Percentiles rank a stretch among this genome's conserved stretches.
Evolutionary conservation across 2,888 invertebrate species (phyloP).

Genomic region (Lucinisca nassula): DNA sequence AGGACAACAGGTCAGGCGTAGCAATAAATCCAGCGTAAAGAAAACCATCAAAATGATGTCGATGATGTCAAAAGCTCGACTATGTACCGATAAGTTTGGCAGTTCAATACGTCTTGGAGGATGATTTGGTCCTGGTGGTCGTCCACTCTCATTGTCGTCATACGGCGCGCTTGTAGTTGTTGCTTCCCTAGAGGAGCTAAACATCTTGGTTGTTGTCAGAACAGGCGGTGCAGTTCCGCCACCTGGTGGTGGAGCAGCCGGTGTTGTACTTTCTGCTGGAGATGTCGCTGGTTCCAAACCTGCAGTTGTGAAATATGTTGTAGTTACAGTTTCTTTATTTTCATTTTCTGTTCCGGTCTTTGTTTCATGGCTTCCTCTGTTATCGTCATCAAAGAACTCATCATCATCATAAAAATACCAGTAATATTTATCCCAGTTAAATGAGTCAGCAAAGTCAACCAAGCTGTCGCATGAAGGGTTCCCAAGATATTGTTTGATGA

Average conservation of each 20-base stretch:
- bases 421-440: background rate
- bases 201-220: too few relatives aligned
- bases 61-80: constrained; percentile 36
- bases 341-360: background rate
- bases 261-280: too few relatives aligned
- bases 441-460: background rate
- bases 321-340: too few relatives aligned
- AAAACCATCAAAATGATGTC: constrained; percentile 41
- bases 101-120: background rate
- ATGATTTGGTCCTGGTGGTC: background rate
- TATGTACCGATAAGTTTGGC: background rate
- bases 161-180: too few relatives aligned
- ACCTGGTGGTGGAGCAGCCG: too few relatives aligned
- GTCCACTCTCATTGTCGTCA: too few relatives aligned
- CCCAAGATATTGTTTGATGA: background rate
- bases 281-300: too few relatives aligned
- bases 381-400: background rate
- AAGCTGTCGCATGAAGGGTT: background rate
- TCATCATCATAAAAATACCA: background rate
- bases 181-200: too few relatives aligned
- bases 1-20: constrained; percentile 58
- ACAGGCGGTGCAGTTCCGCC: too few relatives aligned
- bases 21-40: constrained; percentile 59
- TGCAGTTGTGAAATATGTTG: too few relatives aligned
- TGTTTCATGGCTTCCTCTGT: background rate